A percentile compares a stretch with the other conserved stretches of the same genome.
Evolutionary conservation across 2,888 invertebrate species (phyloP).

Genomic region (Dugesia japonica): DNA sequence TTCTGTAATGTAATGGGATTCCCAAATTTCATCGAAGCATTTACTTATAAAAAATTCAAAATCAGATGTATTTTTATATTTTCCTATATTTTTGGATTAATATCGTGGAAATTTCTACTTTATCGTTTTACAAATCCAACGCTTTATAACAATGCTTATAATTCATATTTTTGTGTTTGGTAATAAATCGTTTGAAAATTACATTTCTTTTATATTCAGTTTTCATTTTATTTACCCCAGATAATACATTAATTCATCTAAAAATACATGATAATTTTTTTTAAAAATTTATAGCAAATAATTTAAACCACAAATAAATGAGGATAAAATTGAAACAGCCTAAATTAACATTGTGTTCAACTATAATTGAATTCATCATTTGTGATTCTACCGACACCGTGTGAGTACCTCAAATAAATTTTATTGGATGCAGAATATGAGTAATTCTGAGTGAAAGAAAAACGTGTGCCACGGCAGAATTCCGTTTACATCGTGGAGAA

Average conservation of each 20-base stretch:
- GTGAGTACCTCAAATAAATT: neutral
- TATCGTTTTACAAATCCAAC: constrained; percentile 61
- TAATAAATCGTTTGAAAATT: neutral
- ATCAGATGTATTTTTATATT: constrained; percentile 52
- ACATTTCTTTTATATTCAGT: neutral
- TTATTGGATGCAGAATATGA: neutral
- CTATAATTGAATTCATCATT: neutral
- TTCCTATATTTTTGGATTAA: constrained; percentile 61
- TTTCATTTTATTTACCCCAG: neutral
- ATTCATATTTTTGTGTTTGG: neutral
- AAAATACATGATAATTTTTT: too few relatives aligned
- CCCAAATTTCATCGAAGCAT: constrained; percentile 65
- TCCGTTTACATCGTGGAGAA: neutral
- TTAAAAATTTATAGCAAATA: too few relatives aligned
- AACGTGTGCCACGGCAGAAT: neutral
- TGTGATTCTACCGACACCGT: neutral
- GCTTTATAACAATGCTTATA: constrained; percentile 41
- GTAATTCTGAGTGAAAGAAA: neutral
- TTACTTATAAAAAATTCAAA: constrained; percentile 53
- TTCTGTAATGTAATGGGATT: constrained; percentile 94
- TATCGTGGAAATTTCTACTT: constrained; percentile 62
- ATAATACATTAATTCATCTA: too few relatives aligned
- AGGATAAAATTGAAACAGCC: neutral
- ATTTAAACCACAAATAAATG: neutral
- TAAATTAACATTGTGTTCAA: neutral